Base-by-base conservation (phyloP, 1,140 invertebrate genomes). In the Coelopa frigida region DNA sequence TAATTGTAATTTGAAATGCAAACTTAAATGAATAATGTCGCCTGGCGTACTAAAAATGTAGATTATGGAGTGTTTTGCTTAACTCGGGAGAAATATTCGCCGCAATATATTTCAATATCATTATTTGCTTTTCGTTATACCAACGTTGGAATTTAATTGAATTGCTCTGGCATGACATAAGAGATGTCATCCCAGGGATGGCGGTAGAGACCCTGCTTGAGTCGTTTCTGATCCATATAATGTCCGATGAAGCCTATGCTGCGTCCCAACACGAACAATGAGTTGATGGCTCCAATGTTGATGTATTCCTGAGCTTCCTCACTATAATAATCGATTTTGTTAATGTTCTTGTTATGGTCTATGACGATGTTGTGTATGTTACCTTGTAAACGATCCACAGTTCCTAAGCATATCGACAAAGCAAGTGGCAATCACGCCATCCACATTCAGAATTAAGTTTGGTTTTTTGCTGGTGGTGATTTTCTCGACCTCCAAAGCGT, bases 111-210 rank as follows among this genome's bases (percentile, higher is more conserved):
- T n/a, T n/a, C n/a, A n/a, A n/a, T n/a, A n/a, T n/a, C n/a, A n/a
- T n/a, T n/a, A n/a, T n/a, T 29, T 29, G 8, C n/a, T 8, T 29
- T 8, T 29, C n/a, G 27, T 29, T 29, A 29, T 8, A 29, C 27
- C n/a, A 29, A 29, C n/a, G 8, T 60, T 47, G 51, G 49, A 51
- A 55, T 55, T 54, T 66, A 67, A 51, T 67, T 67, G 52, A 67
- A 67, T 55, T 68, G 61, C 50, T 69, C 66, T 31, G 66, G 66
- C 58, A 98, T 79, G 59, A 99, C 90, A 70, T 99, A 99, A 5
- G 91, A 94, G 72, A 99, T 99, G 70, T 99, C 97, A 70, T 99
- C 97, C 96, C 96, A 99, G 12, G 97, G 97, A 74, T 99, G 96
- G 56, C 97, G 84, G 72, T 99, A 99, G 6, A 99, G 78, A 11